phyloP scores from a whole-genome alignment of 2,797 vertebrate genomes.

The Somateria mollissima region DNA sequence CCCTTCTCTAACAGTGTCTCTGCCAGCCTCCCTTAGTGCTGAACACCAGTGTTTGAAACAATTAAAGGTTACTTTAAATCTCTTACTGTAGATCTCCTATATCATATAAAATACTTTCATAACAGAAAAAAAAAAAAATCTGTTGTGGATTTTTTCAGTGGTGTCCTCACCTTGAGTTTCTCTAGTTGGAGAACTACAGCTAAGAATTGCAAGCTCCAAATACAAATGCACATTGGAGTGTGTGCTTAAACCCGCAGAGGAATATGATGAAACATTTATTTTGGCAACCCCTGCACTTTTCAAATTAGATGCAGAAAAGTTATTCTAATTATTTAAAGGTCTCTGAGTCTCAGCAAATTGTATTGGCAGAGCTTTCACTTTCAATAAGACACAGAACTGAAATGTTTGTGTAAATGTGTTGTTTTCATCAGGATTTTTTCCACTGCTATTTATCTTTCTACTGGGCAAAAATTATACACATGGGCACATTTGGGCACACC shows the following conservation, averaged over 20 bases:
- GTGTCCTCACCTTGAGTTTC: not conserved
- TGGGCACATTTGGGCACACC: not conserved
- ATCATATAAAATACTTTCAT: not conserved
- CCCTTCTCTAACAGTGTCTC: not conserved
- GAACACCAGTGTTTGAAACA: not conserved
- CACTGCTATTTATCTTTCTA: not conserved
- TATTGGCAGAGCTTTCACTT: slow-evolving; percentile 57
- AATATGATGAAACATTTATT: slow-evolving; percentile 9
- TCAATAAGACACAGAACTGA: not conserved
- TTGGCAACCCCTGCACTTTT: slow-evolving; percentile 52
- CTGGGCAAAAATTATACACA: not conserved
- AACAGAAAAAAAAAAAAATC: not conserved
- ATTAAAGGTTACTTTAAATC: not conserved
- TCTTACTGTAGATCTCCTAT: not conserved
- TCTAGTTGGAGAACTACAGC: not conserved
- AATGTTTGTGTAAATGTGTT: slow-evolving; percentile 24
- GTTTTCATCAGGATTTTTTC: not conserved
- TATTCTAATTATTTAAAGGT: slow-evolving; percentile 61
- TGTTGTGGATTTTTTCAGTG: not conserved
- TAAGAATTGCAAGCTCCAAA: not conserved
- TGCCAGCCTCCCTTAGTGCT: not conserved
- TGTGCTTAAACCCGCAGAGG: not conserved
- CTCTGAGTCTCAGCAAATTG: slow-evolving; percentile 44
- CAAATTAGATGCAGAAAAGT: slow-evolving; percentile 59
- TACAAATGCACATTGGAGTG: not conserved